Evolutionary conservation across 2,888 invertebrate species (phyloP).

Genomic region (Conchocele bisecta): DNA sequence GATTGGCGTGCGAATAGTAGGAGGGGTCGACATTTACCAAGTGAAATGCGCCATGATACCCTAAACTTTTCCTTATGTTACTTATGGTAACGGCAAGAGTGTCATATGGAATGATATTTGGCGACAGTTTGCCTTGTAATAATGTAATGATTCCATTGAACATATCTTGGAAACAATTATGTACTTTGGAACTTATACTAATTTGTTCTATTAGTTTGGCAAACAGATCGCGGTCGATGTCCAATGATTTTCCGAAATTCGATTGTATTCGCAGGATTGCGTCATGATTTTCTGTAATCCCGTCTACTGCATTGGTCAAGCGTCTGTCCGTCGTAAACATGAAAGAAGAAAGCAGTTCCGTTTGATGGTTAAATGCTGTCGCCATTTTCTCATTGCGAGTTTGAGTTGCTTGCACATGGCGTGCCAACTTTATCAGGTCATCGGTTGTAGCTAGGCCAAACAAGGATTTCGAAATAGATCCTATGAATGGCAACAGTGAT

Average conservation of each 20-base stretch:
- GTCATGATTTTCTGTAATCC: no score
- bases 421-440: no score
- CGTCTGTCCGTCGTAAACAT: no score
- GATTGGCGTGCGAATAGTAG: conserved; percentile 4
- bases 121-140: neutral
- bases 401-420: no score
- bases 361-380: no score
- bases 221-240: no score
- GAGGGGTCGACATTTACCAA: conserved; percentile 6
- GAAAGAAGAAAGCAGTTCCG: no score
- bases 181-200: neutral
- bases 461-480: neutral
- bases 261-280: no score
- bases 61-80: neutral
- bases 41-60: neutral
- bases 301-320: no score
- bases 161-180: neutral
- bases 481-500: neutral
- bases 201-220: neutral
- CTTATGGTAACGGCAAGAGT: neutral
- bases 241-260: no score
- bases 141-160: neutral
- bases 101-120: neutral
- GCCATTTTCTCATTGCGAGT: no score
- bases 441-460: conserved; percentile 3